phyloP scores from a whole-genome alignment of 2,888 invertebrate species.

The Elysia crispata region DNA sequence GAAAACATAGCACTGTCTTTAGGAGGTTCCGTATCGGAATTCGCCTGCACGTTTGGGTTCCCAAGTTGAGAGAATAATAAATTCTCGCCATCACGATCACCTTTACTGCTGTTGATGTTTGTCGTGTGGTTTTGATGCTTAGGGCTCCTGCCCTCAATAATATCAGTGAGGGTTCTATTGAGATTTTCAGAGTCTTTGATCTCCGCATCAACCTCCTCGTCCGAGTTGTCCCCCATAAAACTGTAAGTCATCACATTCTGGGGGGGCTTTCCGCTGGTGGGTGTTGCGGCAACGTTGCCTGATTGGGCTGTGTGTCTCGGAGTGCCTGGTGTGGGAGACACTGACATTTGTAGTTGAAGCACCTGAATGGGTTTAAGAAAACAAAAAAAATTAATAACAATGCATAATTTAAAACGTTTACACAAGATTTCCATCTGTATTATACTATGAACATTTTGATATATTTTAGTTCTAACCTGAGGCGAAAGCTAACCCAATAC shows the following conservation, averaged over 20 bases:
- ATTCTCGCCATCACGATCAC: constrained; percentile 3
- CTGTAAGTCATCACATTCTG: constrained; percentile 52
- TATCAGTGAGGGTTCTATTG: constrained; percentile 69
- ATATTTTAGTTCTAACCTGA: too few species aligned
- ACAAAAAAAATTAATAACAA: too few species aligned
- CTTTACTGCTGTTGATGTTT: not conserved
- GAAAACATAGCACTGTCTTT: too few species aligned
- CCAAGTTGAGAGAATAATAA: too few species aligned
- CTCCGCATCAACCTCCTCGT: constrained; percentile 63
- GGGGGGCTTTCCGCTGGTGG: not conserved
- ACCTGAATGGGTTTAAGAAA: constrained; percentile 63
- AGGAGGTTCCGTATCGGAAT: too few species aligned
- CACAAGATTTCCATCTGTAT: too few species aligned
- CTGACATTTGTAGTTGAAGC: constrained; percentile 71
- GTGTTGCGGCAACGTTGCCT: not conserved
- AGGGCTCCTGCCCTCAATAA: constrained; percentile 64
- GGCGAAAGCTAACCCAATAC: too few species aligned
- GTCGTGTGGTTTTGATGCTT: not conserved
- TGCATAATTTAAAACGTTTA: too few species aligned
- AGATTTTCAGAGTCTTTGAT: constrained; percentile 69
- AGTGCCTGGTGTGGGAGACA: constrained; percentile 50
- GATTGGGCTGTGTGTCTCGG: too few species aligned
- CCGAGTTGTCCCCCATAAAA: constrained; percentile 58
- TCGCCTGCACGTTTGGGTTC: too few species aligned
- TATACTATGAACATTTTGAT: too few species aligned